Percentiles rank a stretch among this genome's conserved stretches.
These are phyloP conservation scores for Chaetodon trifasciatus DNA, from an alignment of 2,797 vertebrate genomes.

Conservation along the genomic window DNA sequence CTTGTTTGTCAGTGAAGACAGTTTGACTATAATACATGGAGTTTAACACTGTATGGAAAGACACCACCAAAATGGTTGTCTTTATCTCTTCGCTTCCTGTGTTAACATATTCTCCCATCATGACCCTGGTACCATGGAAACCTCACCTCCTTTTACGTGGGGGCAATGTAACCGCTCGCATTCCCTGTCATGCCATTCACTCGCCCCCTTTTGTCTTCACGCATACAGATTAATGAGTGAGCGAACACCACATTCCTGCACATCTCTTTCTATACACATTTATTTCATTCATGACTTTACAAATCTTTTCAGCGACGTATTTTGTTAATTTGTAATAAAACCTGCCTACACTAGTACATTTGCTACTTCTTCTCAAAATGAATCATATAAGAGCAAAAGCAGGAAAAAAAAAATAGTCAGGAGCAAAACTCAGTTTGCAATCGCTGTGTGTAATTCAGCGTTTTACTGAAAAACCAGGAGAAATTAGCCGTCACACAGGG, in stretches of 20 bases:
- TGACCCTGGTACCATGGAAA: conserved; percentile 76
- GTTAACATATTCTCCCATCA: conserved; percentile 61
- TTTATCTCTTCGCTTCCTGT: conserved; percentile 54
- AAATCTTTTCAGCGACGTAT: conserved; percentile 70
- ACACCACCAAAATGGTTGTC: conserved; percentile 60
- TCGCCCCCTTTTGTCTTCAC: conserved; percentile 31
- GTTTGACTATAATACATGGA: background rate
- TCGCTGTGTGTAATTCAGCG: conserved; percentile 19
- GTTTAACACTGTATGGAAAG: conserved; percentile 15
- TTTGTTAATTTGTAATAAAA: conserved; percentile 76
- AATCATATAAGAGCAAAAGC: conserved; percentile 53
- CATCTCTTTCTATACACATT: conserved; percentile 73
- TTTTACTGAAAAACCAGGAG: conserved; percentile 25
- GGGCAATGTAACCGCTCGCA: conserved; percentile 36
- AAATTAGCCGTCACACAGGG: conserved; percentile 16
- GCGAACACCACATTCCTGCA: conserved; percentile 38
- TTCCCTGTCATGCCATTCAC: conserved; percentile 48
- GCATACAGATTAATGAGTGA: conserved; percentile 41
- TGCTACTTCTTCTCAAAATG: conserved; percentile 64
- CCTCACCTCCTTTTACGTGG: conserved; percentile 60
- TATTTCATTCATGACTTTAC: conserved; percentile 79
- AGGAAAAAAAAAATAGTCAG: conserved; percentile 19
- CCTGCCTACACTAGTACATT: conserved; percentile 73
- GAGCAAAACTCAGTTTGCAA: conserved; percentile 22
- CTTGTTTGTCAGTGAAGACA: background rate